Conservation (phyloP, 1,140 invertebrate species). For the Liolophura sinensis region DNA sequence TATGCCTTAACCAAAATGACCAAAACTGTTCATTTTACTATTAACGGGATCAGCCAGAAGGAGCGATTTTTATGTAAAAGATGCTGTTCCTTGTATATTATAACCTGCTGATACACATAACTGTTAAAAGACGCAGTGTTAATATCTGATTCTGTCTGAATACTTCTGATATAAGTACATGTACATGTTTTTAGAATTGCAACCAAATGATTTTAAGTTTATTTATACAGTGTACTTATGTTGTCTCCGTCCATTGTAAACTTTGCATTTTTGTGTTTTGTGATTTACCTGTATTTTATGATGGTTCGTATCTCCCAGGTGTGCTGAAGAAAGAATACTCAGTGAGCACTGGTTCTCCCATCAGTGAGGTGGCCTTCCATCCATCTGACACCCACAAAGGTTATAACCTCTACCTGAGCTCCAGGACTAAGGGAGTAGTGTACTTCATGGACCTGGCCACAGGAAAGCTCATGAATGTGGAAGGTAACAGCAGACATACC, state of each 20-base stretch:
- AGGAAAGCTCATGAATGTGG: conserved; percentile 80
- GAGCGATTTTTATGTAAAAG: too few relatives aligned
- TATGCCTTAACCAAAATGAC: too few relatives aligned
- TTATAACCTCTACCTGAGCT: conserved; percentile 77
- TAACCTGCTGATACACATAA: background rate
- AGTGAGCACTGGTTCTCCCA: conserved; percentile 76
- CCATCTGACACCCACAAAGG: conserved; percentile 75
- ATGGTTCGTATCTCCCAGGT: conserved; percentile 29
- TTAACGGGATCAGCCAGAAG: too few relatives aligned
- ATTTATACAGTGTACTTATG: too few relatives aligned
- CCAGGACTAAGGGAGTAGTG: conserved; percentile 75
- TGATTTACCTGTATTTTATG: too few relatives aligned
- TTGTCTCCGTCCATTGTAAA: too few relatives aligned
- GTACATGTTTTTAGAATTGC: too few relatives aligned
- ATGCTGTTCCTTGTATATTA: too few relatives aligned
- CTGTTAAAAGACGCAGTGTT: background rate
- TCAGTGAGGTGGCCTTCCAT: conserved; percentile 79
- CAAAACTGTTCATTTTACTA: too few relatives aligned
- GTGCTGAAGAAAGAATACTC: conserved; percentile 73
- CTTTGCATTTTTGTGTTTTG: too few relatives aligned
- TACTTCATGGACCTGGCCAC: conserved; percentile 75
- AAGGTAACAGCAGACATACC: conserved; percentile 31
- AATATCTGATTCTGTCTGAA: background rate
- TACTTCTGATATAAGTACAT: background rate
- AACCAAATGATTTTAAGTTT: too few relatives aligned